Percentiles rank a stretch among this genome's conserved stretches.
These are phyloP conservation scores for Drosophila kanapiae DNA, from an alignment of 1,140 invertebrate genomes.

Conservation along the genomic window DNA sequence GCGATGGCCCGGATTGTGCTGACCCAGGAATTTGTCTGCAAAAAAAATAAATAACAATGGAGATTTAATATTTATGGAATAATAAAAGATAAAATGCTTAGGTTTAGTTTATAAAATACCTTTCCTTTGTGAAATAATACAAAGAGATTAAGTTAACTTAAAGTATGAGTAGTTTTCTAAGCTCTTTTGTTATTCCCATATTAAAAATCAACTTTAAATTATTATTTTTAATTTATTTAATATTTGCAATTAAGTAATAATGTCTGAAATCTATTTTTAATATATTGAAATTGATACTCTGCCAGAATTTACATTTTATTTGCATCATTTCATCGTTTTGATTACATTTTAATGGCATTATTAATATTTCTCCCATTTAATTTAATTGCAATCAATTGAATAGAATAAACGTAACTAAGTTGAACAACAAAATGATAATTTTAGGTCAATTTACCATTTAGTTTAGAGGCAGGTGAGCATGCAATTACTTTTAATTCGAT, in stretches of 20 bases:
- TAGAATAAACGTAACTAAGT: not conserved
- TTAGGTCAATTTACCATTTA: slow-evolving; percentile 4
- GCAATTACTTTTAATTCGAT: not conserved
- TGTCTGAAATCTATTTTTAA: no score
- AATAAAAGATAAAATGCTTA: not conserved
- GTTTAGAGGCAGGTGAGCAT: not conserved
- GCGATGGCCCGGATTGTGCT: slow-evolving; percentile 76
- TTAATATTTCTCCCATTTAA: not conserved
- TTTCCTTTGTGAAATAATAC: not conserved
- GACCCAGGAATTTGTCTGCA: slow-evolving; percentile 73
- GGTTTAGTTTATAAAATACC: not conserved
- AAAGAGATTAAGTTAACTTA: not conserved
- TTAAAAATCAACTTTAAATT: no score
- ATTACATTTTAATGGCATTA: not conserved
- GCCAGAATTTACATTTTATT: slow-evolving; percentile 16
- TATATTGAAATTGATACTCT: slow-evolving; percentile 31
- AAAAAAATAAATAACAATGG: slow-evolving; percentile 4
- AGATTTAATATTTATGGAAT: no score
- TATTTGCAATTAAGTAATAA: no score
- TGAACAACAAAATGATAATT: not conserved
- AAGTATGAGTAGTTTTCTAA: not conserved
- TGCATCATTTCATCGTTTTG: no score
- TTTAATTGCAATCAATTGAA: slow-evolving; percentile 3
- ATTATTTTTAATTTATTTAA: no score
- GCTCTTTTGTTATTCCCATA: no score